Evolutionary conservation across 1,140 invertebrate species (phyloP).

Genomic region (Hycleus phaleratus): DNA sequence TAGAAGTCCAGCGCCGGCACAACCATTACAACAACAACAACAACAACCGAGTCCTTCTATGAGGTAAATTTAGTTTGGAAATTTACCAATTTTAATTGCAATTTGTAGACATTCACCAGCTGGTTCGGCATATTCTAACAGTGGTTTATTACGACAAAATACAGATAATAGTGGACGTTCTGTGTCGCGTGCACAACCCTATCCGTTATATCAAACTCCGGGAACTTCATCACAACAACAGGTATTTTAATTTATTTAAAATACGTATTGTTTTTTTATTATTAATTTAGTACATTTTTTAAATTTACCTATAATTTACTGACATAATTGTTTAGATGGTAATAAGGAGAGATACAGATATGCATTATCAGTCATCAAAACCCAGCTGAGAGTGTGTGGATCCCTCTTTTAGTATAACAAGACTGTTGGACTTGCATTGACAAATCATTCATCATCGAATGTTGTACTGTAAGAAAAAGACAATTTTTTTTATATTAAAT

Average conservation of each 20-base stretch:
- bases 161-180: constrained; percentile 31
- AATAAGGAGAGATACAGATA: constrained; percentile 33
- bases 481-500: background rate
- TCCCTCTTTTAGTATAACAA: constrained; percentile 24
- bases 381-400: constrained; percentile 32
- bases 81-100: constrained; percentile 8
- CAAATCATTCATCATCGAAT: constrained; percentile 17
- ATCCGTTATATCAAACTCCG: constrained; percentile 19
- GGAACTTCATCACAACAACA: constrained; percentile 32
- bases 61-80: constrained; percentile 36
- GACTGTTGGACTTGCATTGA: constrained; percentile 27
- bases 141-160: constrained; percentile 32
- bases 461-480: constrained; percentile 1
- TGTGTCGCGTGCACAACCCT: constrained; percentile 29
- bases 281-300: background rate
- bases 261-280: constrained; percentile 1
- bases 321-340: constrained; percentile 29
- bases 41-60: constrained; percentile 45
- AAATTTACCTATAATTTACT: too few species aligned
- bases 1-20: constrained; percentile 35
- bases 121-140: constrained; percentile 31
- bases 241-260: constrained; percentile 23
- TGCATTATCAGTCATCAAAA: constrained; percentile 31
- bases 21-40: too few species aligned
- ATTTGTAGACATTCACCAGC: constrained; percentile 37